A percentile compares a stretch with the other conserved stretches of the same genome.
Conservation (phyloP, 30 jellyfish, hydroid and myxozoan species). For the Nemopilema nomurai region DNA sequence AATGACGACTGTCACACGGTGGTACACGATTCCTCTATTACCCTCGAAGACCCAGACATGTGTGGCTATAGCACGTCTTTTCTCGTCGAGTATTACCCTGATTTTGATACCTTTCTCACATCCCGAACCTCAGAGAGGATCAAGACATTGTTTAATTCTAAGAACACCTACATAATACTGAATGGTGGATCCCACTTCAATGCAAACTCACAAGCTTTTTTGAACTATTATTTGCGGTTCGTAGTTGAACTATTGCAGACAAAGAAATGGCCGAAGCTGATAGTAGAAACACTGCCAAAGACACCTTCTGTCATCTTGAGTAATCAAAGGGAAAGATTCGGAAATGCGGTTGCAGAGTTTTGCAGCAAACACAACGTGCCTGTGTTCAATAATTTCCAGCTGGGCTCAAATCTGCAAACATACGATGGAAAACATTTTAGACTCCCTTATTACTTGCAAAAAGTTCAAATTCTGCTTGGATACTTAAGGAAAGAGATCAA, state of each 20-base stretch:
- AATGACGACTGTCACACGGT: conserved; percentile 45
- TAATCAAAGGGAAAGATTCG: conserved; percentile 35
- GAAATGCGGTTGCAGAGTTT: conserved; percentile 13
- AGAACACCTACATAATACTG: conserved; percentile 41
- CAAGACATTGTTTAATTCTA: conserved; percentile 1
- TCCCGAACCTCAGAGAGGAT: conserved; percentile 34
- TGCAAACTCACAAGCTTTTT: conserved; percentile 39
- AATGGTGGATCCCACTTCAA: conserved; percentile 69
- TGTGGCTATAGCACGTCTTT: conserved; percentile 38
- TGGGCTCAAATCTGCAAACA: conserved; percentile 30
- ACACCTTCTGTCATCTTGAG: conserved; percentile 48
- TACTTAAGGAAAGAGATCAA: conserved; percentile 17
- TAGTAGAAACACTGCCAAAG: conserved; percentile 64
- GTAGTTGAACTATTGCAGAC: conserved; percentile 16
- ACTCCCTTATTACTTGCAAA: conserved; percentile 30
- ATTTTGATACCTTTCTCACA: conserved; percentile 61
- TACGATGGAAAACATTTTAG: conserved; percentile 75
- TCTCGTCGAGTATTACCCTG: conserved; percentile 55
- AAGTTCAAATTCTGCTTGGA: conserved; percentile 43
- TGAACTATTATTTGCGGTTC: conserved; percentile 37
- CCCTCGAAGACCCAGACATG: conserved; percentile 20
- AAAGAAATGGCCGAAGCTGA: conserved; percentile 64
- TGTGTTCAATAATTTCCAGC: conserved; percentile 38
- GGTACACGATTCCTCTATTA: conserved; percentile 23
- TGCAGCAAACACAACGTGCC: conserved; percentile 11